Base-by-base conservation (phyloP, 2,888 invertebrate species). In the Heteropelma amictum region DNA sequence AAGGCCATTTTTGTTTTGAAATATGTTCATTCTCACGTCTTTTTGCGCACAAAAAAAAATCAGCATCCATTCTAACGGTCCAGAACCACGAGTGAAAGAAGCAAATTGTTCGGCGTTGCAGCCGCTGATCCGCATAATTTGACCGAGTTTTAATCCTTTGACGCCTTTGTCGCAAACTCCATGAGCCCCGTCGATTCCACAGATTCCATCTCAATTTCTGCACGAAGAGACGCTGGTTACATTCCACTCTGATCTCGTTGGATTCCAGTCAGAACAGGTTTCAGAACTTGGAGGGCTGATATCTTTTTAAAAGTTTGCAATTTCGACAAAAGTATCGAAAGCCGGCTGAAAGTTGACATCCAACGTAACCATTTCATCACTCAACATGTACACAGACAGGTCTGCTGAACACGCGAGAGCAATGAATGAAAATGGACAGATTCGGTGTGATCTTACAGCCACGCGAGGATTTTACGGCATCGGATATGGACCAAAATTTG, bases 401-500 rank as follows among this genome's bases (percentile, higher is more conserved):
- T 47, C 21, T 61, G 21, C 49, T 19, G 58, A 21, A 61, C 12
- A 58, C 56, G 69, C 49, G n/a, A 33, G 53, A 56, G 63, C 42
- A 64, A 28, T 68, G 63, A 45, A 12, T 26, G 54, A 47, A 60
- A 51, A n/a, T 53, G 54, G 58, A 21, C 23, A 33, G 56, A 30
- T 40, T 19, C 42, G 38, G 8, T 35, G 61, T 42, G 68, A 72
- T 58, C 38, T 73, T 28, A 63, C 54, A 51, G 58, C 61, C 54
- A 53, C 40, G 30, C n/a, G 67, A 35, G 53, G 54, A 68, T 53
- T 28, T 67, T 60, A 47, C 49, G 14, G 67, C 53, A 67, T 79
- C 78, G 83, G 82, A 79, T 82, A 81, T 81, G 78, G 82, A 81
- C 83, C 81, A 82, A 84, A 85, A 85, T 81, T 84, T 83, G 80